These are phyloP conservation scores for Notamacropus eugenii DNA, from an alignment of 2,797 vertebrate genomes.

Conservation along the genomic window DNA sequence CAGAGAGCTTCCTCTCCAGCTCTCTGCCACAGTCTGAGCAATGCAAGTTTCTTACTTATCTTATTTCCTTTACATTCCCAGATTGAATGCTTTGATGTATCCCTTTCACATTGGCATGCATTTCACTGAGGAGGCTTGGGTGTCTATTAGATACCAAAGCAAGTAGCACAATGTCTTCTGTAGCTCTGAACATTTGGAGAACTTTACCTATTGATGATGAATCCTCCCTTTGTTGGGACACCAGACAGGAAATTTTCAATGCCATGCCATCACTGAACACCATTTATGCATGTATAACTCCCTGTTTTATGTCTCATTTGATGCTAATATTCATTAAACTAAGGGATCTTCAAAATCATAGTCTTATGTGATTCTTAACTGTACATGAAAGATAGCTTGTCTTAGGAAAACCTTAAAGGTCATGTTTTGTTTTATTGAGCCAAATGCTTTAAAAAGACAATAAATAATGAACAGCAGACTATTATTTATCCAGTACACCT, in stretches of 20 bases:
- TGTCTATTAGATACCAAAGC: background rate
- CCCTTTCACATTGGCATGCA: background rate
- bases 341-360: background rate
- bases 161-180: background rate
- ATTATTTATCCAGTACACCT: background rate
- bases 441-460: background rate
- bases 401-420: background rate
- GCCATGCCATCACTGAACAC: background rate
- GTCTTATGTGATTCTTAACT: background rate
- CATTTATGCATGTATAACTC: background rate
- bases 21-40: background rate
- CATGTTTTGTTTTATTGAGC: background rate
- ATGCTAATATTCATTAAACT: background rate
- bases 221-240: background rate
- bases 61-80: background rate
- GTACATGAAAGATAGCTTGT: background rate
- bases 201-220: background rate
- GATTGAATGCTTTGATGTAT: background rate
- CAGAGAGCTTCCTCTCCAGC: background rate
- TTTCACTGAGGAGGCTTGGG: background rate
- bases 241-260: background rate
- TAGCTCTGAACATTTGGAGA: background rate
- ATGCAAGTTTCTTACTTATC: background rate
- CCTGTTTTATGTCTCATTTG: background rate
- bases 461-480: background rate